Evolutionary conservation across 2,797 vertebrate species (phyloP), one percentile per base, ranked within the genome.

Genomic region (Graptemys geographica): DNA sequence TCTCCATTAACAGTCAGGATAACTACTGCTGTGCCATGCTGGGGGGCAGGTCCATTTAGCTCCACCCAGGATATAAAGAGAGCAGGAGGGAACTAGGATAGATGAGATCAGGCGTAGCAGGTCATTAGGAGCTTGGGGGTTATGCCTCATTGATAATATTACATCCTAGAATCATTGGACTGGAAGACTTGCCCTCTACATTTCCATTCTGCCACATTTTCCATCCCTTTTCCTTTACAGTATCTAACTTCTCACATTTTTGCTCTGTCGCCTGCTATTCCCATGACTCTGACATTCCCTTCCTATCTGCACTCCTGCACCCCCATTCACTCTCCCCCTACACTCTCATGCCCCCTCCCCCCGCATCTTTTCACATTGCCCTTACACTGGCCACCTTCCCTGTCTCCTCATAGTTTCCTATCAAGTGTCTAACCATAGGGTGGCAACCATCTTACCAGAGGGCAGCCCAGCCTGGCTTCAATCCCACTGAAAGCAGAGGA

Each of bases 281-380:
- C 65, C 19, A n/a, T 21, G 33, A 18, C 62, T 69, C 8, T 18
- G 9, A 21, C 18, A n/a, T 69, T 69, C 33, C 33, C 16, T 15
- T 19, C 12, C 76, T 79, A 31, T 12, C 53, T 81, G 80, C 10
- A 56, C 27, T 6, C 1, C 8, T 1, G 57, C 81, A 31, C 52
- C 16, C 69, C 10, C 7, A 78, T 1, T 25, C 4, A 5, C 0
- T 92, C 87, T 94, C 83, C 65, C 90, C 37, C 1, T 0, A 1
- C 33, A 11, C 55, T 57, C 16, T 51, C 79, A 78, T 47, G 53
- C 85, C 80, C 1, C 1, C 25, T 18, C 1, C 0, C 0, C 41
- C 41, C 41, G 5, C 21, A 87, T 90, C 19, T 37, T 10, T 21
- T 72, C 9, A 37, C 33, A 21, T 23, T 10, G 11, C 18, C 65